phyloP scores from a whole-genome alignment of 2,113 vertebrate species.

The Actenoides lindsayi region DNA sequence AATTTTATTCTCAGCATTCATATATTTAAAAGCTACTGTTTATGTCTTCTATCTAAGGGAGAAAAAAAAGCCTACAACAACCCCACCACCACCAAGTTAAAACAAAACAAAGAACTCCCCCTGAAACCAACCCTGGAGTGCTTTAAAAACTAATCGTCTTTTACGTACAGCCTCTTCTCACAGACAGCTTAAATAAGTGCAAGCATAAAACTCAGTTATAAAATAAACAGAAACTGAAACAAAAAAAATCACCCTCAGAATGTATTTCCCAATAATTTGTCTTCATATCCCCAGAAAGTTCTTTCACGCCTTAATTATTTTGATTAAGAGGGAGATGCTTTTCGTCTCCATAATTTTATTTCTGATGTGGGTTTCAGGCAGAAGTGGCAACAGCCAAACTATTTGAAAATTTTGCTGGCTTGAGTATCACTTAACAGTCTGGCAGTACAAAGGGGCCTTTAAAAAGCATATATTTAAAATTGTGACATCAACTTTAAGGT shows the following conservation, averaged over 20 bases:
- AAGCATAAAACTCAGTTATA: constrained; percentile 72
- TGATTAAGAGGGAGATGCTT: neutral
- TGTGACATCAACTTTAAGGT: neutral
- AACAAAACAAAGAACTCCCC: constrained; percentile 43
- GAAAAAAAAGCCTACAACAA: neutral
- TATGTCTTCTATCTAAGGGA: constrained; percentile 66
- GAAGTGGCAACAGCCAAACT: neutral
- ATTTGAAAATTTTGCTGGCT: neutral
- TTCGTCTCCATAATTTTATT: neutral
- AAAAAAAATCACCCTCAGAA: constrained; percentile 30
- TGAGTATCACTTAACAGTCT: neutral
- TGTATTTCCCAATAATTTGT: constrained; percentile 24
- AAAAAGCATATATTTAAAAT: neutral
- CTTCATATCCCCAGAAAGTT: constrained; percentile 31
- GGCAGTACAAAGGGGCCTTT: neutral
- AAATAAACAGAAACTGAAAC: constrained; percentile 58
- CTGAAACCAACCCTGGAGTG: constrained; percentile 68
- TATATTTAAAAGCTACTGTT: constrained; percentile 68
- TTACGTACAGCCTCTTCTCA: constrained; percentile 73
- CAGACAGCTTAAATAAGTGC: constrained; percentile 72
- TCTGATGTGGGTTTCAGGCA: neutral
- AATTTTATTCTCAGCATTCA: constrained; percentile 57
- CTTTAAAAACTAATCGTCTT: constrained; percentile 78
- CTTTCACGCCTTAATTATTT: constrained; percentile 10
- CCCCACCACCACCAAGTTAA: constrained; percentile 14